Evolutionary conservation across 2,113 vertebrate species (phyloP), one percentile per base, ranked within the genome.

Genomic region (Misgurnus mizolepis): DNA sequence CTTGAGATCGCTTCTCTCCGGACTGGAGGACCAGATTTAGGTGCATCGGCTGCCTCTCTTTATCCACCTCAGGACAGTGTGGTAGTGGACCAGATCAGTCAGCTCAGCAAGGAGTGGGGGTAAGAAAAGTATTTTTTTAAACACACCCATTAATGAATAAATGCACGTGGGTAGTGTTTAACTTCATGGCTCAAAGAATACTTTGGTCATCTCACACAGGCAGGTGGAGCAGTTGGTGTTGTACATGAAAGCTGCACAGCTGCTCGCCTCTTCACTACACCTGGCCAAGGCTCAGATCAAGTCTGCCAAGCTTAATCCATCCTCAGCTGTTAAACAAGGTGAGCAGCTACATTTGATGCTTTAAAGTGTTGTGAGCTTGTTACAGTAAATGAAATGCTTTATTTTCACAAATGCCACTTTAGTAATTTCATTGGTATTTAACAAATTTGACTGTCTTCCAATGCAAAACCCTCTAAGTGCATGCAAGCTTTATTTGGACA

Each of bases 51-150:
- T 0, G 95, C 96, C 0, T 96, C 95, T 0, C 88, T 96, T 22
- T 98, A 96, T 87, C 96, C 96, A 39, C 95, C 96, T 50, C 97
- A 98, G 82, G 97, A 99, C 86, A 98, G 96, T 17, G 94, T 97
- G 73, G 95, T 98, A 0, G 96, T 99, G 53, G 96, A 98, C 92
- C 96, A 98, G 91, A 98, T 98, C 86, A 97, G 97, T 89, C 97
- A 96, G 86, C 95, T 99, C 81, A 98, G 97, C 92, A 98, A 94
- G 86, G 97, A 98, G 45, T 99, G 97, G 97, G 97, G 97, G 97
- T 99, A 75, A 71, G 84, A 77, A 14, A 12, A 9, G 40, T 43
- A 34, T 34, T 14, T 2, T 4, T 34, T 5, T 34, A 7, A 2
- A 62, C 49, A 53, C 22, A 11, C 50, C 5, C 18, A 40, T 8